A percentile compares a stretch with the other conserved stretches of the same genome.
phyloP scores from a whole-genome alignment of 2,113 vertebrate species.

The Scortum barcoo region DNA sequence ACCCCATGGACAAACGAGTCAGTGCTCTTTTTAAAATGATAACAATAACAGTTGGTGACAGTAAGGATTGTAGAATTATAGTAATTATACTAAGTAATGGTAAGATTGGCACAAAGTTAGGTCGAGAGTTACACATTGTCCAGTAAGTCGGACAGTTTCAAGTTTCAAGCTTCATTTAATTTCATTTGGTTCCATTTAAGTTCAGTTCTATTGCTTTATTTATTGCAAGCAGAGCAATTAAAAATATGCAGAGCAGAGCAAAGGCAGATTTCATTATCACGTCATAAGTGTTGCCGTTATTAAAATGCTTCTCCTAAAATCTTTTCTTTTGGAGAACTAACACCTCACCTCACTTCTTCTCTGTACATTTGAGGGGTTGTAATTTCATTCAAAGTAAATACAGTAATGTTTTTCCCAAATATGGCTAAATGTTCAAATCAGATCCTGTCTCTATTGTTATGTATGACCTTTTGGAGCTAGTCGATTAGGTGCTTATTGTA shows the following conservation, averaged over 20 bases:
- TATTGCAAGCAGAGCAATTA: neutral
- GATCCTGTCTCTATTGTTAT: neutral
- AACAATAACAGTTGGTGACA: neutral
- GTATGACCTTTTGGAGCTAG: neutral
- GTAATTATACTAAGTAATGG: neutral
- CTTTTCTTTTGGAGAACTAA: neutral
- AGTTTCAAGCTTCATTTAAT: neutral
- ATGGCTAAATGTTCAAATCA: neutral
- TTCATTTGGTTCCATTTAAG: neutral
- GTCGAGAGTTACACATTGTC: neutral
- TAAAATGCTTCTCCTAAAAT: neutral
- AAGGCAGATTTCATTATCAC: neutral
- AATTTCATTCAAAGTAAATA: neutral
- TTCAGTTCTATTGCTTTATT: neutral
- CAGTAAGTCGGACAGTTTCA: too few species aligned
- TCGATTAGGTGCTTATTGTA: neutral
- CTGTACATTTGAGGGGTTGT: neutral
- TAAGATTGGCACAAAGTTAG: neutral
- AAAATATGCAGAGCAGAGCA: neutral
- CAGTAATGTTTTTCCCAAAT: neutral
- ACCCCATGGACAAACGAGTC: conserved; percentile 86
- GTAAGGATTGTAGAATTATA: neutral
- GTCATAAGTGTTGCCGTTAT: neutral
- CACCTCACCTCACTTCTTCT: neutral
- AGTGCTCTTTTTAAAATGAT: conserved; percentile 19